phyloP scores from a whole-genome alignment of 2,113 vertebrate species.

The Prolemur simus region DNA sequence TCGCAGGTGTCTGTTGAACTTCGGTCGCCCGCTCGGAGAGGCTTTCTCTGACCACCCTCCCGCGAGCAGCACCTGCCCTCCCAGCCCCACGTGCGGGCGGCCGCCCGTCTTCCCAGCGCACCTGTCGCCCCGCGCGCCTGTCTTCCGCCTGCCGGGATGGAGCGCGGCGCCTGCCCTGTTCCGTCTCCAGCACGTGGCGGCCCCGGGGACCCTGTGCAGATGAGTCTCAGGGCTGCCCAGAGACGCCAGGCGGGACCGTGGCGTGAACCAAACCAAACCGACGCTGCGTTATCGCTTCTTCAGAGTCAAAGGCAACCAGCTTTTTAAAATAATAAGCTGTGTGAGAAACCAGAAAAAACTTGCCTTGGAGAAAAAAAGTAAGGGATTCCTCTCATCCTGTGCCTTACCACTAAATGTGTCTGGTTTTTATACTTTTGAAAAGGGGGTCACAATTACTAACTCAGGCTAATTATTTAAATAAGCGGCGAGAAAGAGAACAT shows the following conservation, averaged over 20 bases:
- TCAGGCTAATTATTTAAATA: neutral
- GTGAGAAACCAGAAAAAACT: neutral
- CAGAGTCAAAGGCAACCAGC: neutral
- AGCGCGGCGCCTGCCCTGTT: neutral
- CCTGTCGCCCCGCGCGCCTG: neutral
- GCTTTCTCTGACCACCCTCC: neutral
- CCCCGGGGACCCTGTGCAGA: neutral
- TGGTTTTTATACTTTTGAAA: neutral
- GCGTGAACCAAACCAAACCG: neutral
- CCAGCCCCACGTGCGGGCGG: rapidly evolving
- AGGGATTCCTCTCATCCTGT: neutral
- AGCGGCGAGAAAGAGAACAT: neutral
- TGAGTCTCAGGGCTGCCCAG: neutral
- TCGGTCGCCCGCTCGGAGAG: neutral
- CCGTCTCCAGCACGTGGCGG: neutral
- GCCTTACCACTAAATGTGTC: neutral
- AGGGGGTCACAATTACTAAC: neutral
- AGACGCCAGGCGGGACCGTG: neutral
- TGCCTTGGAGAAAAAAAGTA: neutral
- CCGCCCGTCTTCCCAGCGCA: neutral
- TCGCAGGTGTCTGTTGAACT: neutral
- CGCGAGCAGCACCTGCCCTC: neutral
- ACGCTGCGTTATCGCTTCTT: neutral
- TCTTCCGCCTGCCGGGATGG: neutral
- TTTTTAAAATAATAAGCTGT: neutral